Base-by-base conservation (phyloP, 2,888 invertebrate species). In the Rhingia rostrata region DNA sequence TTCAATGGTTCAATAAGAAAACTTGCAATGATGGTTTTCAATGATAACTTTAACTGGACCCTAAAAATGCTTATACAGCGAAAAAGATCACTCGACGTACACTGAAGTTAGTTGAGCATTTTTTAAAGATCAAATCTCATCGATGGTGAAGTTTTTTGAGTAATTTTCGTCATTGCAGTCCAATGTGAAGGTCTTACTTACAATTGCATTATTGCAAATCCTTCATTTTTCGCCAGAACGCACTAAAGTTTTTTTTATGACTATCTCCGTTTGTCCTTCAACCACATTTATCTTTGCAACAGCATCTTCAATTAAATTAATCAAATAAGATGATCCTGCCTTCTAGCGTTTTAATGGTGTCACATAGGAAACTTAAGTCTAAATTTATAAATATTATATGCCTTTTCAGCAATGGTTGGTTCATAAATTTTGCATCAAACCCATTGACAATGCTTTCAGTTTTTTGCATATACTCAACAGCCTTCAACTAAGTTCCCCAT, bases 391-490 rank as follows among this genome's bases (percentile, higher is more conserved):
- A 61, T 49, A 56, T 67, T 33, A 45, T 51, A 43, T 60, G 53
- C 56, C 37, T 45, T 75, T 51, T 54, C 35, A 54, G 49, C 22
- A 54, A 51, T 51, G 47, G 56, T 67, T 43, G 58, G 14, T 53
- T 51, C 39, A 41, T 6, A 5, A 58, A 4, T 39, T 53, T 12
- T 53, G 41, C 63, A 51, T 69, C 54, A 5, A 72, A 51, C 1
- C 6, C 14, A 64, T 64, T 51, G 14, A 67, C 43, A 14, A 81
- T 14, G 4, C 6, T 7, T 56, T 60, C 82, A 54, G 87, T 86
- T 10, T 32, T 87, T 64, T 6, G 82, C 86, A 60, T 88, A 88
- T 87, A 90, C 5, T 81, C 72, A n/a, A 87, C 87, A 0, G 89
- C 87, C 6, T 87, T n/a, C n/a, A n/a, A n/a, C n/a, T n/a, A n/a